Evolutionary conservation across 2,888 invertebrate species (phyloP).

Genomic region (Trachelus iudaicus): DNA sequence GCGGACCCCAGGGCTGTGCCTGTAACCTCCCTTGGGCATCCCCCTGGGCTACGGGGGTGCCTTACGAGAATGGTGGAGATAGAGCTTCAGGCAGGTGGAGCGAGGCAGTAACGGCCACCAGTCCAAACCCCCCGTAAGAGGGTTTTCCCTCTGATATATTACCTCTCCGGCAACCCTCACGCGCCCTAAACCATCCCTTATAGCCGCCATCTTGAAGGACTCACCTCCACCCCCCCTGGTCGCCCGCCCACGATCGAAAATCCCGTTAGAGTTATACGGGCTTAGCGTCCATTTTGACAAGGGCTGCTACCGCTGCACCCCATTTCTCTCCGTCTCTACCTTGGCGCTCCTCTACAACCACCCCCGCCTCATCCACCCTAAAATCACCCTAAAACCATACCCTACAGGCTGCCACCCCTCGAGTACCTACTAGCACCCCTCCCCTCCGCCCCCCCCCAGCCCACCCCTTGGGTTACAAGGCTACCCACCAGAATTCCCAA

Average conservation of each 20-base stretch:
- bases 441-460: too few relatives aligned
- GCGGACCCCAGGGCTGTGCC: conserved; percentile 54
- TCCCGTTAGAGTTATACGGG: conserved; percentile 65
- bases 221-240: conserved; percentile 42
- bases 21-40: conserved; percentile 28
- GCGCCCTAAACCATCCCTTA: conserved; percentile 64
- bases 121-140: conserved; percentile 18
- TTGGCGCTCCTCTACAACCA: conserved; percentile 16
- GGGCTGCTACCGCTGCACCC: conserved; percentile 35
- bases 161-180: conserved; percentile 58
- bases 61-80: conserved; percentile 17
- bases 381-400: background rate
- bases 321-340: background rate
- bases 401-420: background rate
- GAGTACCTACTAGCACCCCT: background rate
- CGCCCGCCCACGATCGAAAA: conserved; percentile 64
- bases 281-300: conserved; percentile 66
- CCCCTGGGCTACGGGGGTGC: conserved; percentile 33
- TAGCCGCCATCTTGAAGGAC: conserved; percentile 65
- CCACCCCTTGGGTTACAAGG: background rate
- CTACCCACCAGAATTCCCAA: background rate
- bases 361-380: conserved; percentile 21
- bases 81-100: conserved; percentile 28
- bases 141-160: conserved; percentile 59
- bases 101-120: conserved; percentile 50